Conservation (phyloP, 2,113 vertebrate genomes). For the Xiphophorus maculatus region DNA sequence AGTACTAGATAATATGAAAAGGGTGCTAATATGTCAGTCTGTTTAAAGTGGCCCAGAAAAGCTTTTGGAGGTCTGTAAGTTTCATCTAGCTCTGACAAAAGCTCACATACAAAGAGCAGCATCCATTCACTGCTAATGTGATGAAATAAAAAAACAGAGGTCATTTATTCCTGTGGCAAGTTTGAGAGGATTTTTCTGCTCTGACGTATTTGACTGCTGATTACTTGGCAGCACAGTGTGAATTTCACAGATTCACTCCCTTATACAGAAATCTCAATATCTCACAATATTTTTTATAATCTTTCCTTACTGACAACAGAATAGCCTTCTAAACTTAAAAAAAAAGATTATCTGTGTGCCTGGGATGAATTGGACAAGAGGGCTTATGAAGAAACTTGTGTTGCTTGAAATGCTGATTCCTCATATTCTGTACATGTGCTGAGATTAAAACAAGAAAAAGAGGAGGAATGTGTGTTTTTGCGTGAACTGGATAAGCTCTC, state of each 20-base stretch:
- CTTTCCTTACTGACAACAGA: conserved; percentile 12
- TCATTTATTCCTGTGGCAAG: conserved; percentile 14
- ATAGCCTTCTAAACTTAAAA: neutral
- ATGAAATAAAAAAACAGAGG: conserved; percentile 13
- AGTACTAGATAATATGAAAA: too few relatives aligned
- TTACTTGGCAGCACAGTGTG: conserved; percentile 25
- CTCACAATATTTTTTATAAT: conserved; percentile 48
- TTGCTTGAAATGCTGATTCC: neutral
- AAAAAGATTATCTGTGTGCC: neutral
- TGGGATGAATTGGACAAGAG: neutral
- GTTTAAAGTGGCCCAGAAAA: too few relatives aligned
- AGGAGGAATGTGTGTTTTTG: neutral
- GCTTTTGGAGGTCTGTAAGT: neutral
- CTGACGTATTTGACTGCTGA: conserved; percentile 32
- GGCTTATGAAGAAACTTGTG: neutral
- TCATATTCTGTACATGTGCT: neutral
- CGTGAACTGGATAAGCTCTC: conserved; percentile 2
- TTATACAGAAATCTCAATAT: conserved; percentile 39
- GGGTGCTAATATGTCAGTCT: too few relatives aligned
- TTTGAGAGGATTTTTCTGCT: conserved; percentile 22
- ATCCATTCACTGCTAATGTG: conserved; percentile 8
- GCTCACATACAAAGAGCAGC: conserved; percentile 1
- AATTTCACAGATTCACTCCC: conserved; percentile 30
- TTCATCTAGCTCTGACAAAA: neutral
- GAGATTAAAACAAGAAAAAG: neutral